Percentiles rank a stretch among this genome's conserved stretches.
phyloP scores from a whole-genome alignment of 2,797 vertebrate genomes.

The Sebastes trivittatus region DNA sequence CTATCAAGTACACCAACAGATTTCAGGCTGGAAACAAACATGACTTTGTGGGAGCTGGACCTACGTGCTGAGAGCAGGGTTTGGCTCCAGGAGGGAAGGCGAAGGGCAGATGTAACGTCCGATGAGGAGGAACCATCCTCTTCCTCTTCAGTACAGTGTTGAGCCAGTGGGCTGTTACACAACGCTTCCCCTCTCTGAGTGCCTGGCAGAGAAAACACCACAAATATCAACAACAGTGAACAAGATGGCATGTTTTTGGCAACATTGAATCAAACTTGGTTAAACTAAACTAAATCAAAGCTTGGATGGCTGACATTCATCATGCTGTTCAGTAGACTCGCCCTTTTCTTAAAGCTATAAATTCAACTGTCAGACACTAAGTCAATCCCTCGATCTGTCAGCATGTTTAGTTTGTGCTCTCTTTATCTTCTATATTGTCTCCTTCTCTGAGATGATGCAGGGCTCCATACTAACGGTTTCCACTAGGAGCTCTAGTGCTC shows the following conservation, averaged over 20 bases:
- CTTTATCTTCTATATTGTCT: neutral
- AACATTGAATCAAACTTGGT: neutral
- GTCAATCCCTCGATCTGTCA: neutral
- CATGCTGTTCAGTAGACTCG: neutral
- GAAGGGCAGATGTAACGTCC: constrained; percentile 94
- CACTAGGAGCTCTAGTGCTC: neutral
- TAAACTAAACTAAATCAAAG: neutral
- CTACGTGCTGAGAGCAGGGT: constrained; percentile 95
- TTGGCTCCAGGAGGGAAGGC: constrained; percentile 96
- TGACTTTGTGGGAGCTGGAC: constrained; percentile 33
- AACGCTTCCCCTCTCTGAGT: constrained; percentile 92
- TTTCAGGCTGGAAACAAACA: neutral
- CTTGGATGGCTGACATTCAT: neutral
- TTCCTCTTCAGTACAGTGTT: constrained; percentile 92
- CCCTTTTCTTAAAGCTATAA: neutral
- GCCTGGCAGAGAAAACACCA: constrained; percentile 81
- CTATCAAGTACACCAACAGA: neutral
- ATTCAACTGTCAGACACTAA: neutral
- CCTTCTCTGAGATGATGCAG: neutral
- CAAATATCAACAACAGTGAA: neutral
- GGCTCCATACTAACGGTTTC: neutral
- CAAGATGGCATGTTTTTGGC: neutral
- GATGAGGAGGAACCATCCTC: constrained; percentile 93
- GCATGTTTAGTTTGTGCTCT: neutral
- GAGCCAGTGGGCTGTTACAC: constrained; percentile 96